These are phyloP conservation scores for Grapholita molesta DNA, from an alignment of 1,140 invertebrate species.

Conservation along the genomic window DNA sequence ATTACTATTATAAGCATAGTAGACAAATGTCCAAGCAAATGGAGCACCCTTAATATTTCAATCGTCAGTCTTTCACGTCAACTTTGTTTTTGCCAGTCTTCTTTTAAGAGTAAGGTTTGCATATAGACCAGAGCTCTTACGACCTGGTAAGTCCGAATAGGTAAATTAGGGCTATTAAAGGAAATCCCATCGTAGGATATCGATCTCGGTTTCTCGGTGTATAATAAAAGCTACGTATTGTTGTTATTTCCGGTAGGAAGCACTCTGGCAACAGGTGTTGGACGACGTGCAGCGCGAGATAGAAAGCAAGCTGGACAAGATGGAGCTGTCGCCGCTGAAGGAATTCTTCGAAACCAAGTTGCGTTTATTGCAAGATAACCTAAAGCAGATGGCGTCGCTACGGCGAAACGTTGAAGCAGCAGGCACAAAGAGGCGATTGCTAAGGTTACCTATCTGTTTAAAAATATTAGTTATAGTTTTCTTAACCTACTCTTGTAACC, in stretches of 20 bases:
- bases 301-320: slow-evolving; percentile 83
- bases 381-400: slow-evolving; percentile 78
- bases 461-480: not conserved
- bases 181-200: no score
- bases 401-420: slow-evolving; percentile 83
- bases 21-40: no score
- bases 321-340: slow-evolving; percentile 82
- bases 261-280: slow-evolving; percentile 81
- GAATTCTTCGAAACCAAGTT: slow-evolving; percentile 83
- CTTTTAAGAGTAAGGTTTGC: no score
- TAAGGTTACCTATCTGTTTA: slow-evolving; percentile 63
- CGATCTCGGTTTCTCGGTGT: no score
- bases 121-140: no score
- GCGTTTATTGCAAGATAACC: slow-evolving; percentile 80
- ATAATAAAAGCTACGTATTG: no score
- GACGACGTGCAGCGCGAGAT: slow-evolving; percentile 83
- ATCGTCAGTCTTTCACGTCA: no score
- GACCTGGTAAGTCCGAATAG: no score
- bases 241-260: slow-evolving; percentile 64
- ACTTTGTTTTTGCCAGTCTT: no score
- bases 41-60: no score
- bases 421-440: slow-evolving; percentile 81
- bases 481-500: not conserved
- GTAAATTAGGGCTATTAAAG: no score
- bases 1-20: no score